Evolutionary conservation across 2,113 vertebrate species (phyloP).

Genomic region (Phodopus roborovskii): DNA sequence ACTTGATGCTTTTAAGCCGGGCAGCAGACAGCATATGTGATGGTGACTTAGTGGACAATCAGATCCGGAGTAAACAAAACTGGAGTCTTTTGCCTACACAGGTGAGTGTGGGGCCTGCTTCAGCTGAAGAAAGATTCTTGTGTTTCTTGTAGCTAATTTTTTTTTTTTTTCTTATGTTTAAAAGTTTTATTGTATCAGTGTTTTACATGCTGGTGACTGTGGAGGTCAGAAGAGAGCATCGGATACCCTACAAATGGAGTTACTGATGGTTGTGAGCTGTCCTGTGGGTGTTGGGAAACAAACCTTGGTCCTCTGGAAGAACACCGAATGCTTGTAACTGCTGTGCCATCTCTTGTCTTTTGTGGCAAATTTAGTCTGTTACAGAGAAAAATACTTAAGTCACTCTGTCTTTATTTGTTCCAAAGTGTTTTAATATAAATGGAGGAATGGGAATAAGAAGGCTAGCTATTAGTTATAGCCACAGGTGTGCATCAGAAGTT

Average conservation of each 20-base stretch:
- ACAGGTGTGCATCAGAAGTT: constrained; percentile 25
- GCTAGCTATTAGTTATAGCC: not conserved
- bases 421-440: constrained; percentile 15
- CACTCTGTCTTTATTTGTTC: not conserved
- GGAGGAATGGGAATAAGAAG: not conserved
- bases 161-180: not conserved
- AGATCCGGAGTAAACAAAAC: constrained; percentile 93
- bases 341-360: not conserved
- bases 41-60: constrained; percentile 95
- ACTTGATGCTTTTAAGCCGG: constrained; percentile 95
- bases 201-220: not conserved
- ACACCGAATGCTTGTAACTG: not conserved
- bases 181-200: not conserved
- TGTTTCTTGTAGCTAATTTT: not conserved
- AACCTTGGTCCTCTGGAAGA: not conserved
- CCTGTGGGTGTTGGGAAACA: not conserved
- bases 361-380: not conserved
- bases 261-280: not conserved
- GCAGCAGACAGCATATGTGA: constrained; percentile 97
- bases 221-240: not conserved
- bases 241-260: not conserved
- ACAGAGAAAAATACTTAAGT: not conserved
- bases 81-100: constrained; percentile 97
- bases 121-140: not conserved
- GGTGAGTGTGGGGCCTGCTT: constrained; percentile 82